Conservation (phyloP, 53 echinoderm and acorn worm species). For the Holothuria leucospilota region DNA sequence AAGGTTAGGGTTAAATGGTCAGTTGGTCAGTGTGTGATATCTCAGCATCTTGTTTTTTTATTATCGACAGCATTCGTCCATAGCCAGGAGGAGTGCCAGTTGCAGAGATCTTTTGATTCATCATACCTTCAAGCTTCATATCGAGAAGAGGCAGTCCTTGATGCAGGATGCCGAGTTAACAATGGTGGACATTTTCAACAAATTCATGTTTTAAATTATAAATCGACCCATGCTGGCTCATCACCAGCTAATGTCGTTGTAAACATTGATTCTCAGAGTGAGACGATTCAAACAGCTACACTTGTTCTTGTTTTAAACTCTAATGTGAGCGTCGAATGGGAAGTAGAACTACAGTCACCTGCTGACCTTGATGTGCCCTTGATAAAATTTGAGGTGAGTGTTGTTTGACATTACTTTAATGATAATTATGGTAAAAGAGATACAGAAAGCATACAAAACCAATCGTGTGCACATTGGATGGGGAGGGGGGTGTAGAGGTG, state of each 20-base stretch:
- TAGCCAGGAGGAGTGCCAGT: conserved; percentile 12
- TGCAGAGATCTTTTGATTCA: conserved; percentile 10
- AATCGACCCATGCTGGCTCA: not conserved
- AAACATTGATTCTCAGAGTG: conserved; percentile 5
- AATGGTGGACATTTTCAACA: not conserved
- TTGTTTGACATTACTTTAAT: not conserved
- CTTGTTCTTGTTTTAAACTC: conserved; percentile 34
- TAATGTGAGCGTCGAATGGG: conserved; percentile 7
- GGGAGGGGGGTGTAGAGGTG: too few species aligned
- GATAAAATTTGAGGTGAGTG: conserved; percentile 26
- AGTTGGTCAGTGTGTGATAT: too few species aligned
- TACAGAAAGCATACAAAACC: too few species aligned
- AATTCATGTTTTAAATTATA: conserved; percentile 25
- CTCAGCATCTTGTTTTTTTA: not conserved
- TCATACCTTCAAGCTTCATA: conserved; percentile 18
- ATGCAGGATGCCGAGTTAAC: conserved; percentile 16
- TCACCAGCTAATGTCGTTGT: conserved; percentile 14
- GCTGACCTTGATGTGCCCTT: conserved; percentile 9
- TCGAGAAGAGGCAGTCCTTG: not conserved
- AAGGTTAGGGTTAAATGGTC: too few species aligned
- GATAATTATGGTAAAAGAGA: too few species aligned
- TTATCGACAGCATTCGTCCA: not conserved
- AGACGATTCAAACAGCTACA: not conserved
- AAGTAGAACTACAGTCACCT: not conserved
- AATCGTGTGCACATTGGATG: too few species aligned